Conservation (phyloP, 2,888 invertebrate genomes). For the Metacarcinus magister region DNA sequence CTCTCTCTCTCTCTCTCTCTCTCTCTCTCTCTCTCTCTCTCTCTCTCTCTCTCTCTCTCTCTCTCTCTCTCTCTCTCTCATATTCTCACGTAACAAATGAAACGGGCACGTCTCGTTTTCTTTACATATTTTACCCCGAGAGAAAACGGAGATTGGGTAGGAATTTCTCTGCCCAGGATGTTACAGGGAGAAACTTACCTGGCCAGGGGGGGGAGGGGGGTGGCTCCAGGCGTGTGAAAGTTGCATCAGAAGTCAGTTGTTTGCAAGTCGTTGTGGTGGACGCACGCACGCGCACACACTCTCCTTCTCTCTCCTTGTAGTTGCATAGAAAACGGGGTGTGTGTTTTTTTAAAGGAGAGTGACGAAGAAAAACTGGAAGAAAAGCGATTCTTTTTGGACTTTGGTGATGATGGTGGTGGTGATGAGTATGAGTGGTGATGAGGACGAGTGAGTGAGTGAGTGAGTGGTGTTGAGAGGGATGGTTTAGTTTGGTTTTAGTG, state of each 20-base stretch:
- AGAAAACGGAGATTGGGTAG: not conserved
- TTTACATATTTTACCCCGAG: not conserved
- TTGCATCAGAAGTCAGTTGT: not conserved
- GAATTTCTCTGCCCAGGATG: slow-evolving; percentile 15
- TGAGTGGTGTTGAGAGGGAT: not conserved
- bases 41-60: slow-evolving; percentile 16
- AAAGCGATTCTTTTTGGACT: not conserved
- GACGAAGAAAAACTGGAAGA: not conserved
- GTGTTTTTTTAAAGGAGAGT: not conserved
- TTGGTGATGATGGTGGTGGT: not conserved
- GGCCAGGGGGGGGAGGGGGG: not conserved
- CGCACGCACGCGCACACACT: not conserved
- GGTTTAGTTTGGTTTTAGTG: too few species aligned
- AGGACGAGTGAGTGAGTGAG: not conserved
- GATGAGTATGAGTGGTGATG: not conserved
- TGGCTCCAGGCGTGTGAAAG: not conserved
- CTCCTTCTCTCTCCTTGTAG: not conserved
- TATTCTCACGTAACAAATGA: not conserved
- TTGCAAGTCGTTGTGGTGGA: not conserved
- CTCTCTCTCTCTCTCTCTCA: not conserved
- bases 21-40: not conserved
- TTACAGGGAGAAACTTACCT: not conserved
- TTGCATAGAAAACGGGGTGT: not conserved
- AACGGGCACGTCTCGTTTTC: not conserved
- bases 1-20: not conserved